Percentiles rank a stretch among this genome's conserved stretches.
Conservation (phyloP, 2,888 invertebrate genomes). For the Habrosyne pyritoides region DNA sequence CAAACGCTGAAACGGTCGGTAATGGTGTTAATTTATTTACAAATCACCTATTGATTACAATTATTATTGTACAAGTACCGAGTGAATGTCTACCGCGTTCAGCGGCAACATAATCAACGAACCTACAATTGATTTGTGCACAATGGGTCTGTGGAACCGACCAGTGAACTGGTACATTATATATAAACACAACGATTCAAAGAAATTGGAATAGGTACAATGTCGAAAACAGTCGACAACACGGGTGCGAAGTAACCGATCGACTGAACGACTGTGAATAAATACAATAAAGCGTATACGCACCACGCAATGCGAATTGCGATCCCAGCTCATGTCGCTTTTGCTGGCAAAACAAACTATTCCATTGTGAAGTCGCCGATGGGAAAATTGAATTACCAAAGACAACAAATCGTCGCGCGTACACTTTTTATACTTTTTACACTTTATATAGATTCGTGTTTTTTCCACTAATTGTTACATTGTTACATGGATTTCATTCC, state of each 20-base stretch:
- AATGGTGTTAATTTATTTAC: conserved; percentile 44
- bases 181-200: conserved; percentile 34
- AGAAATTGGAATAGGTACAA: conserved; percentile 38
- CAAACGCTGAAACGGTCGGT: conserved; percentile 54
- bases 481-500: not conserved
- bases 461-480: not conserved
- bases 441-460: not conserved
- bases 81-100: conserved; percentile 52
- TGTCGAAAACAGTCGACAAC: conserved; percentile 41
- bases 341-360: conserved; percentile 66
- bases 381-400: conserved; percentile 71
- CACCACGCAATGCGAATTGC: conserved; percentile 49
- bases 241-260: conserved; percentile 61
- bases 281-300: conserved; percentile 23
- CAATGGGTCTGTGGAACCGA: conserved; percentile 11
- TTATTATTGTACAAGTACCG: conserved; percentile 58
- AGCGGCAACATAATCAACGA: conserved; percentile 62
- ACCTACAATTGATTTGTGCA: conserved; percentile 29
- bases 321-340: conserved; percentile 45
- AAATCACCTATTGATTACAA: conserved; percentile 31
- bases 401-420: conserved; percentile 59
- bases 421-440: conserved; percentile 29
- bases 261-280: conserved; percentile 58
- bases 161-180: conserved; percentile 45
- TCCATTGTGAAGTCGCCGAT: conserved; percentile 69